A percentile compares a stretch with the other conserved stretches of the same genome.
Evolutionary conservation across 1,140 invertebrate species (phyloP).

Genomic region (Drosophila elegans): DNA sequence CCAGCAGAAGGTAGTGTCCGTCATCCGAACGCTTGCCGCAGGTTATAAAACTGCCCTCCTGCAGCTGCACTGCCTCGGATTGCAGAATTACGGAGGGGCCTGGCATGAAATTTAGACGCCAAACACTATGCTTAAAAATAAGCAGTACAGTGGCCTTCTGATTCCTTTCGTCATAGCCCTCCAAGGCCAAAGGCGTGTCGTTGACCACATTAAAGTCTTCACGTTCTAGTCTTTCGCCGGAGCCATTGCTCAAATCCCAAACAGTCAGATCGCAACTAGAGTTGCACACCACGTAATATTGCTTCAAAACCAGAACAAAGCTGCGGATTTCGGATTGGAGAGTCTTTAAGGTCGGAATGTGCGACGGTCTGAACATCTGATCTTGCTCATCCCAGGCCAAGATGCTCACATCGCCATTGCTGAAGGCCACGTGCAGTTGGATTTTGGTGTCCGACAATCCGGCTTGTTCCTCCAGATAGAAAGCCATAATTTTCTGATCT

Average conservation of each 20-base stretch:
- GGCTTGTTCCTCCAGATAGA: constrained; percentile 51
- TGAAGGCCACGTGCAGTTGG: constrained; percentile 61
- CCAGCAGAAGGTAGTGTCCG: constrained; percentile 65
- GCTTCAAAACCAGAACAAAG: constrained; percentile 38
- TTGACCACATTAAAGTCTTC: constrained; percentile 15
- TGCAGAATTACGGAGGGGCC: neutral
- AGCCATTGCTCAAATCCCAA: constrained; percentile 47
- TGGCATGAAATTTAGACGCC: constrained; percentile 28
- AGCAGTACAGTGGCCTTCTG: constrained; percentile 43
- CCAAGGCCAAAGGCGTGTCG: constrained; percentile 24
- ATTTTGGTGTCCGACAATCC: constrained; percentile 17
- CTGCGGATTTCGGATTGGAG: constrained; percentile 19
- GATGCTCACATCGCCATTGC: constrained; percentile 58
- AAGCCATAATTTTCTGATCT: constrained; percentile 47
- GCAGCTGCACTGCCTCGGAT: constrained; percentile 28
- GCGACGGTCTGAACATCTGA: constrained; percentile 38
- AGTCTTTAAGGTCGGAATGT: constrained; percentile 34
- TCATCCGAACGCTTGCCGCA: constrained; percentile 66
- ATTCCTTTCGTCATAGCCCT: constrained; percentile 25
- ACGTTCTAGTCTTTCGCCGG: constrained; percentile 7
- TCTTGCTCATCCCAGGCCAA: constrained; percentile 48
- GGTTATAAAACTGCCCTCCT: constrained; percentile 44
- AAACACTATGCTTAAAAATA: constrained; percentile 52
- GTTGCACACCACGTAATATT: constrained; percentile 60
- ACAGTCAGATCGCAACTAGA: constrained; percentile 27